A percentile compares a stretch with the other conserved stretches of the same genome.
These are phyloP conservation scores for Euplagia quadripunctaria DNA, from an alignment of 2,888 invertebrate species.

Conservation along the genomic window DNA sequence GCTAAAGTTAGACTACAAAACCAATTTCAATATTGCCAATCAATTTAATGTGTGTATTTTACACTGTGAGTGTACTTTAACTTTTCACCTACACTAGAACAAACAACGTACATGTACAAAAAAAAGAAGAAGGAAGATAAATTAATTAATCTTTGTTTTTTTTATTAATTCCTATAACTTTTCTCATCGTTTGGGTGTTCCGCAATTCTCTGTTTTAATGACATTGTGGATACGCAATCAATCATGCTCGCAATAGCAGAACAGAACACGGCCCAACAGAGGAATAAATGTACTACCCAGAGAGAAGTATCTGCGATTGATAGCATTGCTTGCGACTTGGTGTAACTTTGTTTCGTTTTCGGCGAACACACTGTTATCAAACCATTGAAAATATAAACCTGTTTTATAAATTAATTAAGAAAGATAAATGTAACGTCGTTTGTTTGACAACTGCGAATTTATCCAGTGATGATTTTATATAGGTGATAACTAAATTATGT, in stretches of 20 bases:
- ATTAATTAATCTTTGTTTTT: not conserved
- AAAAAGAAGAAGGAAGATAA: not conserved
- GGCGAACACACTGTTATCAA: not conserved
- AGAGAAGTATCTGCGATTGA: not conserved
- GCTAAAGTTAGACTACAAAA: slow-evolving; percentile 7
- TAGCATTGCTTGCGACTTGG: not conserved
- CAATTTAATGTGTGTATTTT: not conserved
- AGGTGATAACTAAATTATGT: too few species aligned
- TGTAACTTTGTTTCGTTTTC: not conserved
- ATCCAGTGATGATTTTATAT: not conserved
- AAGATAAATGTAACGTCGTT: not conserved
- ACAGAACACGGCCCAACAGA: too few species aligned
- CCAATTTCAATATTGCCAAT: slow-evolving; percentile 13
- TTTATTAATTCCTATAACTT: not conserved
- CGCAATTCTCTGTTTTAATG: too few species aligned
- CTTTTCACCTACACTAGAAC: not conserved
- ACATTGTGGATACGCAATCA: too few species aligned
- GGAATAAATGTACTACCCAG: too few species aligned
- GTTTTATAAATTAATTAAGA: not conserved
- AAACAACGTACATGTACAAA: not conserved
- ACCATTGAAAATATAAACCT: not conserved
- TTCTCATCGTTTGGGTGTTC: not conserved
- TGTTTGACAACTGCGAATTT: not conserved
- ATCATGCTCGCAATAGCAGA: too few species aligned
- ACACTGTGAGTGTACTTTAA: not conserved